phyloP scores from a whole-genome alignment of 2,797 vertebrate genomes.

The Smutsia gigantea region DNA sequence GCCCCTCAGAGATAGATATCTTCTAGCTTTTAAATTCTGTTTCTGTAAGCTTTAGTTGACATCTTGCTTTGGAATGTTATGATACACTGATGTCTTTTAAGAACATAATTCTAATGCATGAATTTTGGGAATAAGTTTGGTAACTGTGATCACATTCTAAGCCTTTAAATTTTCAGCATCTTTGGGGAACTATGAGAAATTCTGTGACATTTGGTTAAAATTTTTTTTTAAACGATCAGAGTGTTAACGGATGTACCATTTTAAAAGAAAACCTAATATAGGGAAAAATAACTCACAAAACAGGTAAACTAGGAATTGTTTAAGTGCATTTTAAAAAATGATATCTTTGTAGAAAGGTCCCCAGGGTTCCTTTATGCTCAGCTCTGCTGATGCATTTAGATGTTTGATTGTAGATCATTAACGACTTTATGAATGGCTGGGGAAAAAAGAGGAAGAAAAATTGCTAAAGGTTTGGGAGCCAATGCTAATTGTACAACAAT shows the following conservation, averaged over 20 bases:
- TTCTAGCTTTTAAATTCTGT: background rate
- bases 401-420: slow-evolving; percentile 64
- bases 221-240: background rate
- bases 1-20: background rate
- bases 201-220: background rate
- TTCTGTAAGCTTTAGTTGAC: background rate
- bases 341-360: slow-evolving; percentile 55
- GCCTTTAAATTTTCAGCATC: slow-evolving; percentile 8
- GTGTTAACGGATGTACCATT: background rate
- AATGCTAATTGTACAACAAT: slow-evolving; percentile 54
- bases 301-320: slow-evolving; percentile 15
- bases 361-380: slow-evolving; percentile 33
- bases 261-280: background rate
- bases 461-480: slow-evolving; percentile 15
- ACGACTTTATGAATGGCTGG: slow-evolving; percentile 66
- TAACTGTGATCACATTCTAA: background rate
- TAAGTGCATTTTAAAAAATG: slow-evolving; percentile 42
- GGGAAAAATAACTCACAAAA: slow-evolving; percentile 35
- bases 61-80: background rate
- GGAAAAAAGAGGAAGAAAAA: background rate
- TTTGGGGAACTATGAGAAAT: background rate
- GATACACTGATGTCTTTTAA: background rate
- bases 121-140: slow-evolving; percentile 25
- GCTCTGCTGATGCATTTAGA: slow-evolving; percentile 33
- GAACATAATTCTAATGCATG: background rate